These are phyloP conservation scores for Lophura swinhoii DNA, from an alignment of 2,797 vertebrate species.

Conservation along the genomic window DNA sequence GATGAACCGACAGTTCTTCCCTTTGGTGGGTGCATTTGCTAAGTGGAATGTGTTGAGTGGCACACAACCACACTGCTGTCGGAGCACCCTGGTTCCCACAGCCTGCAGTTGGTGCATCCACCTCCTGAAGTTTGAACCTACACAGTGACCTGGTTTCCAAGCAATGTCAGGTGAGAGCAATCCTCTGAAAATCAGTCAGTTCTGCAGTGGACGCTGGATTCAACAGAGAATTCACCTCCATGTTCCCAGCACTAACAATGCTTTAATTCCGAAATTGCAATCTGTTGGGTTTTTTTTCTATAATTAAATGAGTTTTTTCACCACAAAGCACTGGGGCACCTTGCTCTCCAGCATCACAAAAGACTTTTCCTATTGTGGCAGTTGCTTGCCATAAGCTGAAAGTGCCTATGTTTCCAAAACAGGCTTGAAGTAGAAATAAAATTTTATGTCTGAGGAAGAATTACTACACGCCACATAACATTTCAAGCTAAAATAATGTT, in stretches of 20 bases:
- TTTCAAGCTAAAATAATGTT: conserved; percentile 64
- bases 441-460: conserved; percentile 57
- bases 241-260: not conserved
- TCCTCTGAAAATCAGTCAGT: not conserved
- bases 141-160: not conserved
- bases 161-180: not conserved
- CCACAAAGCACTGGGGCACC: not conserved
- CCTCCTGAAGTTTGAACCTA: not conserved
- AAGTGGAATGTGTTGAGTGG: not conserved
- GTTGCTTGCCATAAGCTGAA: conserved; percentile 10
- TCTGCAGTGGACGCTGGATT: not conserved
- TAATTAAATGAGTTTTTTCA: not conserved
- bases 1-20: not conserved
- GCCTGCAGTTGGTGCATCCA: not conserved
- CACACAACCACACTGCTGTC: not conserved
- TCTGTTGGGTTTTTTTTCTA: not conserved
- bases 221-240: not conserved
- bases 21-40: not conserved
- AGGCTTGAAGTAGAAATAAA: conserved; percentile 59
- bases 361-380: not conserved
- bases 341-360: not conserved
- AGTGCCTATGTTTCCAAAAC: conserved; percentile 49
- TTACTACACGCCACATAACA: conserved; percentile 49
- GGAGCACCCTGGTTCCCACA: not conserved
- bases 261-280: conserved; percentile 2